These are phyloP conservation scores for Sebastes miniatus DNA, from an alignment of 2,797 vertebrate species.

Conservation along the genomic window DNA sequence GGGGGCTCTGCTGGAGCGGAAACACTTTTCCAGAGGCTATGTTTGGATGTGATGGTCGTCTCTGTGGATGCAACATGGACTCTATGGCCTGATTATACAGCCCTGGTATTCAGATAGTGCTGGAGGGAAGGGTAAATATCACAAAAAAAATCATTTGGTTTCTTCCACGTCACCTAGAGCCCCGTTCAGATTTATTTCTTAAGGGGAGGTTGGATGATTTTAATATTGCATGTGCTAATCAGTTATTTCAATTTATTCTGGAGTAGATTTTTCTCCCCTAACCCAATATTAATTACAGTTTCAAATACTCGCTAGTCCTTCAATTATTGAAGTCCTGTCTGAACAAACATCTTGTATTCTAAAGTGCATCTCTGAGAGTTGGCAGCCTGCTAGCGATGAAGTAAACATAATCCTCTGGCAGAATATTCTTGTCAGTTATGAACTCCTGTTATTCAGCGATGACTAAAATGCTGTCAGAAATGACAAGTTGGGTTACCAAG, in stretches of 20 bases:
- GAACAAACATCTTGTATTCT: slow-evolving; percentile 7
- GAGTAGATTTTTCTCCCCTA: not conserved
- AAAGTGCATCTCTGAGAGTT: slow-evolving; percentile 11
- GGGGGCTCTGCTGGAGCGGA: slow-evolving; percentile 52
- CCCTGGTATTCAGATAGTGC: slow-evolving; percentile 74
- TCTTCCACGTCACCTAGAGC: slow-evolving; percentile 20
- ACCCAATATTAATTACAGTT: slow-evolving; percentile 13
- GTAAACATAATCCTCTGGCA: not conserved
- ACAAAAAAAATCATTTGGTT: slow-evolving; percentile 19
- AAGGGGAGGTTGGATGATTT: not conserved
- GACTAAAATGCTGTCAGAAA: slow-evolving; percentile 5
- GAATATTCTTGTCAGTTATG: not conserved
- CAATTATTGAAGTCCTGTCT: slow-evolving; percentile 13
- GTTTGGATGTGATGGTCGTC: slow-evolving; percentile 72
- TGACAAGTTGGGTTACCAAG: not conserved
- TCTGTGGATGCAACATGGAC: slow-evolving; percentile 70
- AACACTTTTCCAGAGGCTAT: slow-evolving; percentile 52
- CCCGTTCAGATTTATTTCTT: slow-evolving; percentile 18
- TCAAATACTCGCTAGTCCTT: not conserved
- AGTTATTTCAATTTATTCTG: slow-evolving; percentile 16
- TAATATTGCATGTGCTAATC: slow-evolving; percentile 21
- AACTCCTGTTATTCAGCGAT: slow-evolving; percentile 4
- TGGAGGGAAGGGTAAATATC: slow-evolving; percentile 81
- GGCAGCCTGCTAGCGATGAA: not conserved
- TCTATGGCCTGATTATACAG: slow-evolving; percentile 72